Base-by-base conservation (phyloP, 1,140 invertebrate species). In the Pygmarrhopalites habei region DNA sequence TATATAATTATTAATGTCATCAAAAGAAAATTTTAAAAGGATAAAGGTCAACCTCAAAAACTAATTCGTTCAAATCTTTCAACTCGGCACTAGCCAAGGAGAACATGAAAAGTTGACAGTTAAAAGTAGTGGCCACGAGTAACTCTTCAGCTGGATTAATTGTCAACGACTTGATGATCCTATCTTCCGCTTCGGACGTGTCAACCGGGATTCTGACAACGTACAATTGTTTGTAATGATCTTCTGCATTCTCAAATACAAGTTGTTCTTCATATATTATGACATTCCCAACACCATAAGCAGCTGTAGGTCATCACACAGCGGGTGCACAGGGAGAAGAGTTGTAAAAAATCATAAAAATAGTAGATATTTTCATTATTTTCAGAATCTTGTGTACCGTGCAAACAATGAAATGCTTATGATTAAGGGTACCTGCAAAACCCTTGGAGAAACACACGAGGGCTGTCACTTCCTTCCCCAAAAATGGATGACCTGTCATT, bases 261-360 rank as follows among this genome's bases (percentile, higher is more conserved):
- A 80, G 79, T 63, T 82, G 80, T 67, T 82, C 84, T 72, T 86
- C 85, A 72, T 83, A 87, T 47, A 86, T 75, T 26, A 84, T 74
- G 0, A 87, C 78, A 23, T 74, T 81, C n/a, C 84, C 82, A 14
- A 69, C 65, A 14, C 81, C 81, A 63, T 78, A 81, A 0, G 79
- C 80, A 69, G 79, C 84, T n/a, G n/a, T n/a, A n/a, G n/a, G n/a
- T n/a, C n/a, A n/a, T n/a, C n/a, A n/a, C n/a, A n/a, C n/a, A n/a
- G n/a, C n/a, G n/a, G 0, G 77, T 81, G 69, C 87, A 85, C 1
- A 85, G 85, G 77, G 80, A 80, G 0, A 71, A 57, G 67, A 84
- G 83, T 2, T 77, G 71, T 0, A 77, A 75, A 41, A 85, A 72
- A 58, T 77, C 78, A 3, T 77, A 68, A 3, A 85, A 12, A 23